phyloP scores from a whole-genome alignment of 2,797 vertebrate genomes.

The Gorsachius magnificus region DNA sequence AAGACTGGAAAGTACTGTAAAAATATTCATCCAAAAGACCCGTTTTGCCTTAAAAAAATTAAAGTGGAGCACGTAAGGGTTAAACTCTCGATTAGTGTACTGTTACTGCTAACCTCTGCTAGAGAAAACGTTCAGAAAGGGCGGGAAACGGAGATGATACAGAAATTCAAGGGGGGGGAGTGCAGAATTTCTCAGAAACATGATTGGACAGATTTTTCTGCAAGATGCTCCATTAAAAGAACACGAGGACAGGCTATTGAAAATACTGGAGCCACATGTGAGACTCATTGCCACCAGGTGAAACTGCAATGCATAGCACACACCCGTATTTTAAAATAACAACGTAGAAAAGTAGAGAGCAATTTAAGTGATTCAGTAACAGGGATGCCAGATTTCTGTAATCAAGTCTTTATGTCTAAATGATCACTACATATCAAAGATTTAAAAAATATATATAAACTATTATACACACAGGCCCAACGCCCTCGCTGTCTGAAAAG shows the following conservation, averaged over 20 bases:
- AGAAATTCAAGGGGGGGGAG: rapidly evolving
- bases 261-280: rapidly evolving
- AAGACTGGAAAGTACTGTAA: neutral
- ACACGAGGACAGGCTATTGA: rapidly evolving
- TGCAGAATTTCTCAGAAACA: neutral
- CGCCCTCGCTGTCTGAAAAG: rapidly evolving
- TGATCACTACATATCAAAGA: rapidly evolving
- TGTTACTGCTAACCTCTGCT: neutral
- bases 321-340: rapidly evolving
- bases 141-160: rapidly evolving
- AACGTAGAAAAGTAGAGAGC: rapidly evolving
- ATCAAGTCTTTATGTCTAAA: neutral
- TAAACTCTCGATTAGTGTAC: rapidly evolving
- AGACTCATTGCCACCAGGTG: neutral
- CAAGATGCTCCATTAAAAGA: neutral
- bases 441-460: neutral
- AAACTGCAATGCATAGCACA: neutral
- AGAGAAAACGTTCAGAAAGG: neutral
- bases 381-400: rapidly evolving
- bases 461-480: rapidly evolving
- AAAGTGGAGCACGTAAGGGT: rapidly evolving
- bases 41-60: rapidly evolving
- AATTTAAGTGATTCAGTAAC: neutral
- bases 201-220: neutral
- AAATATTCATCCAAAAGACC: rapidly evolving